A percentile compares a stretch with the other conserved stretches of the same genome.
Evolutionary conservation across 1,140 invertebrate species (phyloP).

Genomic region (Cydia splendana): DNA sequence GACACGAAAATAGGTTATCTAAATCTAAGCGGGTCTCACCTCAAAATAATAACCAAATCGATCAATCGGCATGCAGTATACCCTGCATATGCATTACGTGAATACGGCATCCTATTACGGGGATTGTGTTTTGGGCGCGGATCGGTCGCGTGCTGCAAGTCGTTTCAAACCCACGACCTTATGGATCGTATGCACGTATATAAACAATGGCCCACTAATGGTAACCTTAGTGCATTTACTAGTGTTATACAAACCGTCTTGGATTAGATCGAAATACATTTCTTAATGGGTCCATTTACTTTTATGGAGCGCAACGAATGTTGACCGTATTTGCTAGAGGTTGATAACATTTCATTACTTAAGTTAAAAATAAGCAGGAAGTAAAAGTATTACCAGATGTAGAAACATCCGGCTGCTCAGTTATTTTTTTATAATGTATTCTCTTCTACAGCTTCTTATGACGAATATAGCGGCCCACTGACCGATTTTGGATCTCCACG

Average conservation of each 20-base stretch:
- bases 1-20: not conserved
- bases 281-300: not conserved
- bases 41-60: not conserved
- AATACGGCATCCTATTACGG: slow-evolving; percentile 16
- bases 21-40: not conserved
- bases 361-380: not conserved
- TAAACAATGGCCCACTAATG: slow-evolving; percentile 5
- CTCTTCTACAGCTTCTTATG: no score
- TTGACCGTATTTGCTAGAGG: not conserved
- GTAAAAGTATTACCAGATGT: no score
- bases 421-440: no score
- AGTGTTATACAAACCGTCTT: slow-evolving; percentile 19
- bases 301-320: not conserved
- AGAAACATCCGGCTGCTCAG: no score
- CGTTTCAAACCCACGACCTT: slow-evolving; percentile 16
- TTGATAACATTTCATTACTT: not conserved
- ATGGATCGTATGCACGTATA: slow-evolving; percentile 16
- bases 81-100: slow-evolving; percentile 3
- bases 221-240: slow-evolving; percentile 11
- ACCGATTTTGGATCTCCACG: slow-evolving; percentile 26
- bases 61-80: not conserved
- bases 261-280: slow-evolving; percentile 1
- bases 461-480: not conserved
- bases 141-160: slow-evolving; percentile 26
- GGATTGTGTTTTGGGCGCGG: slow-evolving; percentile 22